Evolutionary conservation across 2,113 vertebrate genomes (phyloP), one percentile per base, ranked within the genome.

Genomic region (Catharus minimus): DNA sequence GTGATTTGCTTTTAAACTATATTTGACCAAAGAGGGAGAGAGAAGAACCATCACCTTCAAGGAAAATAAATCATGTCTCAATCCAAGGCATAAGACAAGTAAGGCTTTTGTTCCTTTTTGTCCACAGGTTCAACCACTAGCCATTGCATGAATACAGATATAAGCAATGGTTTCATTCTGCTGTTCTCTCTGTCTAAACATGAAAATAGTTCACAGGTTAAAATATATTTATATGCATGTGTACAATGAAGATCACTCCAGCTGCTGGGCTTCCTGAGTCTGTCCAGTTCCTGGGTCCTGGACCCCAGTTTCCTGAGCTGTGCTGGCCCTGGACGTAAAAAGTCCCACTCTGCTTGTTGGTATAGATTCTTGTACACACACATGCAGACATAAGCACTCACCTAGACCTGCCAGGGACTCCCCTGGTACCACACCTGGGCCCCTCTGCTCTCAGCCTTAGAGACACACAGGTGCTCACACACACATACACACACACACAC

Each of bases 241-340:
- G 4, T 49, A 53, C 7, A 53, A 14, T 21, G 6, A 39, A 7
- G 7, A 53, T 66, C 11, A 27, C 30, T 71, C 7, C 52, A 71
- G 32, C 18, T 43, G 23, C 38, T 75, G 47, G n/a, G 8, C 12
- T 56, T 28, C 17, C 26, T 33, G 24, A 26, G 27, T 26, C 61
- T 36, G 14, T 49, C 22, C 24, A 24, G 14, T 36, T 86, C 3
- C 28, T 49, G 28, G 4, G 3, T 58, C 8, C 43, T 49, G 19
- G 16, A 72, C 2, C 2, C 2, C 55, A 46, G 13, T 64, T 2
- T 76, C 28, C 28, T 0, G 0, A 58, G 19, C 3, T 53, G 7
- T 58, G 12, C 15, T 72, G 30, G 7, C 23, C 43, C 21, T 22
- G 18, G 27, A 5, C 7, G 9, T 33, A 11, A 6, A 11, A 62